Evolutionary conservation across 37 sponge, comb jelly and placozoan genomes (phyloP).

Genomic region (Cliona cf. orientalis): DNA sequence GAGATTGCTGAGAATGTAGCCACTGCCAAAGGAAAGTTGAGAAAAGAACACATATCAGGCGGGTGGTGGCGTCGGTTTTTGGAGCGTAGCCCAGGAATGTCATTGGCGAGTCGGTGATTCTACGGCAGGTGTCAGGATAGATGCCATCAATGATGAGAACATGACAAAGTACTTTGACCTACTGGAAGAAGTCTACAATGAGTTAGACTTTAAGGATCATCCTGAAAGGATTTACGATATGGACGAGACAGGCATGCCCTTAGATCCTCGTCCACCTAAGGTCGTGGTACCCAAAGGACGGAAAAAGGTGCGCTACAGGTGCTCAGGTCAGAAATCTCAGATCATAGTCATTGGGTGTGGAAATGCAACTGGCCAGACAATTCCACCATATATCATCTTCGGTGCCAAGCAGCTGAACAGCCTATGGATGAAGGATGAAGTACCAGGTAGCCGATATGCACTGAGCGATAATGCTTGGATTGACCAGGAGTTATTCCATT

Average conservation of each 20-base stretch:
- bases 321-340: too few relatives aligned
- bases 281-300: too few relatives aligned
- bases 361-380: not conserved
- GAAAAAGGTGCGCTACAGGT: too few relatives aligned
- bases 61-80: too few relatives aligned
- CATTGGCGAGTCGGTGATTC: too few relatives aligned
- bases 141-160: too few relatives aligned
- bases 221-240: not conserved
- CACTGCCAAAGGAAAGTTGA: not conserved
- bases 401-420: not conserved
- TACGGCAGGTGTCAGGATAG: too few relatives aligned
- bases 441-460: constrained; percentile 1
- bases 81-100: too few relatives aligned
- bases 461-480: constrained; percentile 12
- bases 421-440: not conserved
- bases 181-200: not conserved
- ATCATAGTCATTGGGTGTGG: too few relatives aligned
- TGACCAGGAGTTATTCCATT: not conserved
- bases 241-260: too few relatives aligned
- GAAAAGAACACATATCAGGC: not conserved
- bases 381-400: not conserved
- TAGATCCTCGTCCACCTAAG: too few relatives aligned
- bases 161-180: not conserved
- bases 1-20: too few relatives aligned
- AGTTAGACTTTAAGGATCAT: not conserved